Conservation (phyloP, 2,888 invertebrate genomes). For the Lordiphosa fenestrarum region DNA sequence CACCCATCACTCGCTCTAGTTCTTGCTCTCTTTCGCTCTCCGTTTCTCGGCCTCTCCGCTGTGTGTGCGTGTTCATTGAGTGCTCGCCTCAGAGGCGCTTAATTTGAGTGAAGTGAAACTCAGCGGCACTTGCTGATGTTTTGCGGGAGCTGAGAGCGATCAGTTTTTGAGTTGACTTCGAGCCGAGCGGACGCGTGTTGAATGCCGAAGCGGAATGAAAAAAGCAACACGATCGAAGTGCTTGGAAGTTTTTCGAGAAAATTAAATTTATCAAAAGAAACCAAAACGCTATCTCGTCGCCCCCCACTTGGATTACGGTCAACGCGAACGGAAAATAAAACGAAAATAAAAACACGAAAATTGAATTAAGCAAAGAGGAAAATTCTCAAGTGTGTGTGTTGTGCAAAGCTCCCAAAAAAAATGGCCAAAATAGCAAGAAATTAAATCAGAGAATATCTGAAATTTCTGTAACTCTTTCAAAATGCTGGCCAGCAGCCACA, state of each 20-base stretch:
- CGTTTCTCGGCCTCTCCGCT: conserved; percentile 12
- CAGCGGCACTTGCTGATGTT: conserved; percentile 57
- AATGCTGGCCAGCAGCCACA: conserved; percentile 61
- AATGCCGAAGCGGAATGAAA: conserved; percentile 42
- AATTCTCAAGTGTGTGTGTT: conserved; percentile 34
- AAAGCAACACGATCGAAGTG: conserved; percentile 33
- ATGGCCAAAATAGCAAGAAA: conserved; percentile 21
- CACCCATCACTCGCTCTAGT: conserved; percentile 35
- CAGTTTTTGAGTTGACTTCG: conserved; percentile 79
- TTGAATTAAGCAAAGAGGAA: conserved; percentile 1
- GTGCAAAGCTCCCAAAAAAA: conserved; percentile 54
- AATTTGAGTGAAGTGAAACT: conserved; percentile 21
- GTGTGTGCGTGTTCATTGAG: conserved; percentile 74
- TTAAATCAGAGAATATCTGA: conserved; percentile 34
- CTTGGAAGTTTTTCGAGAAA: conserved; percentile 39
- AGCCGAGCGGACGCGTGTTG: conserved; percentile 69
- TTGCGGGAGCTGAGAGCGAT: conserved; percentile 54
- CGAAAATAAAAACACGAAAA: conserved; percentile 31
- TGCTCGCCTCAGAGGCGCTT: conserved; percentile 55
- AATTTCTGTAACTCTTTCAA: conserved; percentile 12
- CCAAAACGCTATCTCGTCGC: conserved; percentile 50
- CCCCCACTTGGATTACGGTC: conserved; percentile 78
- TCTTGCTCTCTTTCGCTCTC: conserved; percentile 26
- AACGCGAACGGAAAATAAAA: conserved; percentile 51
- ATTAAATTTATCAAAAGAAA: conserved; percentile 48